These are phyloP conservation scores for Chelidonichthys spinosus DNA, from an alignment of 2,797 vertebrate genomes.

Conservation along the genomic window DNA sequence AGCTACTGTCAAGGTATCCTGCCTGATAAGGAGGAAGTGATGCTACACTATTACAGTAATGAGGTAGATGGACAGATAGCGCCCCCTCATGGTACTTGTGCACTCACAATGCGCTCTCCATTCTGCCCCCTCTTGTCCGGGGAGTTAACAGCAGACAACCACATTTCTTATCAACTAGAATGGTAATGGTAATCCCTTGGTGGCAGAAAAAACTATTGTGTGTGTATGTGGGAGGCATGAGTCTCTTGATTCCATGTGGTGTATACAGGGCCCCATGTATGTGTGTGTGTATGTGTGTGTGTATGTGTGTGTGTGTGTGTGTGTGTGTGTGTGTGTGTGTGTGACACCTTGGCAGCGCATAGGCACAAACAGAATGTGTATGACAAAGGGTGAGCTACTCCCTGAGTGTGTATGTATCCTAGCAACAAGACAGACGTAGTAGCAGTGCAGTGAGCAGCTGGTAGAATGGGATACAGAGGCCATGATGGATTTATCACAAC, in stretches of 20 bases:
- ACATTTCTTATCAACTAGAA: constrained; percentile 34
- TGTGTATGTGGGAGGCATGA: not conserved
- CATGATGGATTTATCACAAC: constrained; percentile 76
- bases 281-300: constrained; percentile 25
- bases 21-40: constrained; percentile 56
- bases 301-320: constrained; percentile 20
- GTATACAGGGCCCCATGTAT: constrained; percentile 9
- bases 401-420: constrained; percentile 77
- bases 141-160: constrained; percentile 42
- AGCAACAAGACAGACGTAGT: constrained; percentile 78
- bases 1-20: constrained; percentile 53
- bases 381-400: constrained; percentile 68
- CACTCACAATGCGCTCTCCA: constrained; percentile 36
- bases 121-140: constrained; percentile 62
- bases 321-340: constrained; percentile 14
- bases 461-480: constrained; percentile 76
- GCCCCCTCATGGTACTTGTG: constrained; percentile 68
- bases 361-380: constrained; percentile 65
- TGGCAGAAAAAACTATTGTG: constrained; percentile 12
- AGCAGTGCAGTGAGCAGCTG: constrained; percentile 80
- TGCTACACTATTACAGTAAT: constrained; percentile 23
- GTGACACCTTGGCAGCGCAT: constrained; percentile 60
- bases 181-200: not conserved
- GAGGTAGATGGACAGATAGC: constrained; percentile 67
- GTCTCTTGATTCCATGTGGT: constrained; percentile 13